Evolutionary conservation across 2,113 vertebrate species (phyloP), one percentile per base, ranked within the genome.

Genomic region (Oostethus manadensis): DNA sequence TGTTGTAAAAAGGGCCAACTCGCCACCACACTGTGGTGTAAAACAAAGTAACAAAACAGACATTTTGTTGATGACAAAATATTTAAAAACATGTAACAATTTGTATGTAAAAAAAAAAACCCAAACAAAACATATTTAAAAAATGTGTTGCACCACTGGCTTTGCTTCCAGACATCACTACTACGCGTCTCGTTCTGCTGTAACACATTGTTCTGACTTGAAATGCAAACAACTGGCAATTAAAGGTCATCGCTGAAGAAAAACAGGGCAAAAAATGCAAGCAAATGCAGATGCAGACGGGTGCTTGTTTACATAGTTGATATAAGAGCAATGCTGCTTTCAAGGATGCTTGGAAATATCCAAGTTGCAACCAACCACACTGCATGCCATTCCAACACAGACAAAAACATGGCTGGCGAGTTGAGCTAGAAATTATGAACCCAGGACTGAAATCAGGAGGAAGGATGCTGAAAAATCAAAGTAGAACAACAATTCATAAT

Each of bases 161-260:
- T 60, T 58, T 35, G 0, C 53, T 55, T 43, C 8, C 44, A 40
- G 17, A 56, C n/a, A 38, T 13, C 6, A 20, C 50, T 57, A 56
- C 44, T 55, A 17, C 1, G 22, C 29, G 59, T 65, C 18, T 4
- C 3, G 45, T 69, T 50, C 29, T 0, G 11, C 42, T 57, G 62
- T 55, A 60, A 23, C 57, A 57, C 42, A 40, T 53, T 68, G 58
- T 59, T 57, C 72, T 42, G 44, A 67, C 48, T 67, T 56, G 60
- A 67, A 70, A 56, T 23, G 57, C 51, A 62, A 60, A 69, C 70
- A 70, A 50, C 33, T 14, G 44, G 45, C 64, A 71, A 58, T 69
- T 66, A 63, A 47, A 65, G 33, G 56, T 59, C 68, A 66, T 48
- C 47, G 42, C 38, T 48, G 51, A 40, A 51, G 3, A 60, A 51